Base-by-base conservation (phyloP, 1,140 invertebrate species). In the Archegozetes longisetosus region DNA sequence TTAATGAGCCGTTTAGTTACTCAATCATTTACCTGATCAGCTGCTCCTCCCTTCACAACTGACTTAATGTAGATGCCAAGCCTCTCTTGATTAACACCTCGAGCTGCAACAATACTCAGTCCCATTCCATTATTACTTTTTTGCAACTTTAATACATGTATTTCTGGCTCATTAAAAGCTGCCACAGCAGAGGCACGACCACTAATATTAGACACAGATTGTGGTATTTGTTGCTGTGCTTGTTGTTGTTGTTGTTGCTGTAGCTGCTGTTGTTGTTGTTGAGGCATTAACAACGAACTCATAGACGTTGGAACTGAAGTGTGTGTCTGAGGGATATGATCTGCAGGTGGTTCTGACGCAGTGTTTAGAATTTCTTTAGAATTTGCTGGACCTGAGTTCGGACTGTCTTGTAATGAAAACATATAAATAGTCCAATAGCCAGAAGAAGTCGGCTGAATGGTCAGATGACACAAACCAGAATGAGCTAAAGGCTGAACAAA, bases 51-150 rank as follows among this genome's bases (percentile, higher is more conserved):
- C 61, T 88, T 82, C 26, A 98, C 92, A 23, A 98, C 92, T 58
- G 90, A 93, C 75, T 97, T 97, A 59, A 98, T 93, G 71, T 97
- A 98, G 70, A 97, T 97, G 32, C 93, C 93, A 49, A 93, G 75
- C 66, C 87, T 83, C 67, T 85, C 84, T 69, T 91, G 88, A n/a
- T 84, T 84, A 48, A 85, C 83, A 28, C 92, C 87, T 85, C 89
- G 90, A 9, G 88, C 88, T 22, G 89, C 89, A 23, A 94, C 88
- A 65, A 94, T 94, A 65, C 87, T 91, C 53, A 94, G 77, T 13
- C 89, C 89, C 84, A 94, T 91, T 58, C 88, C 87, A 67, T 85
- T 88, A 55, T 85, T 84, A 61, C 86, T 86, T 74, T 94, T 93
- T 67, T 90, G 84, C 25, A 94, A 76, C 68, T 88, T 82, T 56